A percentile compares a stretch with the other conserved stretches of the same genome.
Conservation (phyloP, 2,113 vertebrate species). For the Parotia lawesii region DNA sequence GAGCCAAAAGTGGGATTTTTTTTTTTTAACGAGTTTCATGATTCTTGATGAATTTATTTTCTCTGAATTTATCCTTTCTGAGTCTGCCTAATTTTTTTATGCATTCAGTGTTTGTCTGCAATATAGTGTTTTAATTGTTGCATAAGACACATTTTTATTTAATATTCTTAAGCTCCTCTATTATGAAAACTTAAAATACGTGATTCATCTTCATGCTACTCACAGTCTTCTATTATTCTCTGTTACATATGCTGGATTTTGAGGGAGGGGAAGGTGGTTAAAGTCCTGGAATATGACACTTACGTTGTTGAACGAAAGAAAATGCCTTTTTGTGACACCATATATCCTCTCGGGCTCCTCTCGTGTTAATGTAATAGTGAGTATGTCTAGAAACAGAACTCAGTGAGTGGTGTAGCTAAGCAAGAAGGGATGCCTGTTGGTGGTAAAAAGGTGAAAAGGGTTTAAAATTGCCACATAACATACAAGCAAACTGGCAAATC, state of each 20-base stretch:
- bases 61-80: neutral
- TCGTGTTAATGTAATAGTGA: neutral
- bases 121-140: neutral
- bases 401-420: neutral
- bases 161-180: neutral
- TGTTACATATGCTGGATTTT: neutral
- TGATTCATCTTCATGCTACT: neutral
- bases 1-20: neutral
- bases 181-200: neutral
- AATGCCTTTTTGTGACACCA: neutral
- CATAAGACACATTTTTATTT: neutral
- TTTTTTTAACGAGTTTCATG: neutral
- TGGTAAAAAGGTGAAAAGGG: neutral
- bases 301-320: fast-evolving
- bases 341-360: neutral
- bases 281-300: neutral
- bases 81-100: neutral
- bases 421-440: neutral
- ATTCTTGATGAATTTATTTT: neutral
- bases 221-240: neutral
- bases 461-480: neutral
- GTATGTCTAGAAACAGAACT: neutral
- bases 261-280: neutral
- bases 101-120: neutral
- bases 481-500: neutral